Evolutionary conservation across 2,797 vertebrate species (phyloP).

Genomic region (Otolemur crassicaudatus): DNA sequence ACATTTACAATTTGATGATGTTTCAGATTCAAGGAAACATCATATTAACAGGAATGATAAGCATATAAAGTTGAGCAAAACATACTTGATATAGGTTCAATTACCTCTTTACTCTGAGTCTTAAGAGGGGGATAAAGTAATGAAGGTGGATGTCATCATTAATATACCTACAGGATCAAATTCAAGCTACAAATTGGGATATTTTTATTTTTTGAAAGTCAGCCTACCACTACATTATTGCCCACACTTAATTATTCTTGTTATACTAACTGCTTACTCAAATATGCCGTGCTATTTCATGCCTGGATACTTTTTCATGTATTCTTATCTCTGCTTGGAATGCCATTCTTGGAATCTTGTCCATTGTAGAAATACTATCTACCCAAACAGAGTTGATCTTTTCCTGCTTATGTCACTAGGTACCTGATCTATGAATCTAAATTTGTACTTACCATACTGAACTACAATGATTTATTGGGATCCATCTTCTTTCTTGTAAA

Average conservation of each 20-base stretch:
- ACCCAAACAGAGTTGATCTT: background rate
- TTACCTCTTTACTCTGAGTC: background rate
- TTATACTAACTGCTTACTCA: conserved; percentile 47
- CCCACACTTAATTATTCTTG: conserved; percentile 52
- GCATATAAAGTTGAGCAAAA: conserved; percentile 56
- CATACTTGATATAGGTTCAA: conserved; percentile 30
- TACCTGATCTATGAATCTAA: background rate
- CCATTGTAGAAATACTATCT: conserved; percentile 2
- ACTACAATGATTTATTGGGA: conserved; percentile 3
- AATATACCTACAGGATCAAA: conserved; percentile 42
- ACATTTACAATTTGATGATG: conserved; percentile 46
- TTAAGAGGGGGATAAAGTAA: conserved; percentile 25
- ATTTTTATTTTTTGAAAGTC: conserved; percentile 25
- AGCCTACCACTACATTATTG: conserved; percentile 5
- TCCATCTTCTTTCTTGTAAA: conserved; percentile 13
- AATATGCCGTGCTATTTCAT: conserved; percentile 47
- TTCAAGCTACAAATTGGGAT: background rate
- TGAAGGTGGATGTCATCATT: conserved; percentile 7
- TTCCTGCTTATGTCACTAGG: conserved; percentile 39
- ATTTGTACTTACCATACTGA: conserved; percentile 23
- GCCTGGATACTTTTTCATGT: conserved; percentile 1
- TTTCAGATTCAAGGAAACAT: conserved; percentile 54
- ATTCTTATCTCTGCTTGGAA: conserved; percentile 11
- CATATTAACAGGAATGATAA: conserved; percentile 52
- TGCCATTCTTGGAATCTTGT: background rate